Conservation (phyloP, 2,797 vertebrate genomes). For the Microhierax caerulescens region DNA sequence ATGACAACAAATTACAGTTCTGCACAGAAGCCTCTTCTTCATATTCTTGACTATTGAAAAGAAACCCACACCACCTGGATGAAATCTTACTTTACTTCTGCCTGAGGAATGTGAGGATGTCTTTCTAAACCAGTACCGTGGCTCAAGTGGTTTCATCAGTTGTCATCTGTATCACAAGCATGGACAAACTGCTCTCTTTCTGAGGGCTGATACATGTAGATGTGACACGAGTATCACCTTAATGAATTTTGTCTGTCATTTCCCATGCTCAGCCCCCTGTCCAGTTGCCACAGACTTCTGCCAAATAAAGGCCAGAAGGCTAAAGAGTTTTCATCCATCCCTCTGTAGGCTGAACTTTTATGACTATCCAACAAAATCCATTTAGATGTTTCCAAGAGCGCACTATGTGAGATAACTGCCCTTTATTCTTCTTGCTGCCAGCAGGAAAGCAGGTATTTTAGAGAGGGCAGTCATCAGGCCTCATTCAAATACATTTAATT, state of each 20-base stretch:
- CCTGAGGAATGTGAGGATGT: background rate
- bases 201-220: background rate
- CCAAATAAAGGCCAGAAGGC: background rate
- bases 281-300: background rate
- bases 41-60: background rate
- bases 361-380: background rate
- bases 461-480: background rate
- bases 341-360: background rate
- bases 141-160: background rate
- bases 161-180: background rate
- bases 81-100: background rate
- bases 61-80: background rate
- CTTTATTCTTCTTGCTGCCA: background rate
- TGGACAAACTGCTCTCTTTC: background rate
- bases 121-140: background rate
- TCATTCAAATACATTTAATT: background rate
- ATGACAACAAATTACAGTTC: background rate
- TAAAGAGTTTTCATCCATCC: background rate
- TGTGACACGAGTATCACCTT: background rate
- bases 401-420: background rate
- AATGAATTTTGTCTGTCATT: background rate
- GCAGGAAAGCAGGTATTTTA: background rate
- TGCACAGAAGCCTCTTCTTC: background rate
- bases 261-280: background rate
- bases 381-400: background rate